Evolutionary conservation across 2,888 invertebrate genomes (phyloP), one percentile per base, ranked within the genome.

Genomic region (Tanaodytes sp.): DNA sequence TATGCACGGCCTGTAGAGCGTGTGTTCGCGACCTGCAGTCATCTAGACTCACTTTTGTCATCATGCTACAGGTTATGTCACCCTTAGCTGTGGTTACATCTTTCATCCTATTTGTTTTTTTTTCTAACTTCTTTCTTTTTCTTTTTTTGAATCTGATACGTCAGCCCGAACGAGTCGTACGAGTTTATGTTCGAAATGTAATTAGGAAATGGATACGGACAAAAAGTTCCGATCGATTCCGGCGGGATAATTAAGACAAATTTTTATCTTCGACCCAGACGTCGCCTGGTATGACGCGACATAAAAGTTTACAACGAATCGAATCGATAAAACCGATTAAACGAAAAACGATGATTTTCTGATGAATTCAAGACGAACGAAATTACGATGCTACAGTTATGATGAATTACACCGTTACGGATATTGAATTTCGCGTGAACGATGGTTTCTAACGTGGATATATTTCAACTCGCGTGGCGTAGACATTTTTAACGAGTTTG

Each of bases 51-150:
- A n/a, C n/a, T n/a, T n/a, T n/a, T n/a, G n/a, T n/a, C n/a, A n/a
- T n/a, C n/a, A n/a, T n/a, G n/a, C n/a, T n/a, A n/a, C n/a, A n/a
- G n/a, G n/a, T n/a, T n/a, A n/a, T n/a, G n/a, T n/a, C n/a, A n/a
- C 93, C 73, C 90, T 91, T 79, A 94, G 85, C 93, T 94, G 94
- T 76, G 92, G 91, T 82, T 94, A 94, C 94, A 94, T 94, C 75
- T 71, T 80, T 49, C 19, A 12, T 15, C 11, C 12, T 18, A n/a
- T 39, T 52, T 42, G 1, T 55, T 23, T 12, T 36, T 15, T 30
- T 36, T 9, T 4, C 9, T 27, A 9, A 27, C 11, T 31, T 46
- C 3, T 14, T 9, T 20, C 4, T 33, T 48, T 33, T 18, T 19
- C n/a, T 19, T n/a, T 36, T 48, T 36, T 48, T 31, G 12, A 6